These are phyloP conservation scores for Neoniphon sammara DNA, from an alignment of 2,797 vertebrate species.

Conservation along the genomic window DNA sequence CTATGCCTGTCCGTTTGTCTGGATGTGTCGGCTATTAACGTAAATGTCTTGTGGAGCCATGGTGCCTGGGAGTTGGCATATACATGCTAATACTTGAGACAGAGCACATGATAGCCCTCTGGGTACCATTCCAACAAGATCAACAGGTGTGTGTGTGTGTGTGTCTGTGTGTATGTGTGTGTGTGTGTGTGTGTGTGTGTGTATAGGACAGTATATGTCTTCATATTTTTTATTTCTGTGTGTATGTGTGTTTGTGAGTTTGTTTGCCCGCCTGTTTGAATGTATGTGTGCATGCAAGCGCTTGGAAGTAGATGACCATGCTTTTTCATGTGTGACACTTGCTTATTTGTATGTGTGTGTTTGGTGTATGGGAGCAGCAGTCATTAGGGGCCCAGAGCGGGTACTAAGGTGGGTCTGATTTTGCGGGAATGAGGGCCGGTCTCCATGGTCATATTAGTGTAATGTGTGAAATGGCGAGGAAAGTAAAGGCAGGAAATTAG, in stretches of 20 bases:
- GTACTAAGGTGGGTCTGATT: conserved; percentile 7
- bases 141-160: conserved; percentile 10
- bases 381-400: conserved; percentile 30
- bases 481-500: conserved; percentile 94
- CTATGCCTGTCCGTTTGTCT: conserved; percentile 3
- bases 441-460: conserved; percentile 80
- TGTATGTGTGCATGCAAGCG: neutral
- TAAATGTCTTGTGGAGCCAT: conserved; percentile 29
- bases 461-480: conserved; percentile 90
- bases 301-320: neutral
- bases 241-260: conserved; percentile 24
- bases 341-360: conserved; percentile 26
- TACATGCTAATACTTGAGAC: conserved; percentile 61
- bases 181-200: conserved; percentile 8
- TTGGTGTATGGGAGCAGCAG: conserved; percentile 39
- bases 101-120: conserved; percentile 49
- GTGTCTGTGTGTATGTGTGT: neutral
- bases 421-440: conserved; percentile 48
- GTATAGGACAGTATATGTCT: conserved; percentile 21
- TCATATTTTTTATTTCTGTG: conserved; percentile 12
- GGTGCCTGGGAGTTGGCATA: conserved; percentile 7
- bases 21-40: conserved; percentile 26
- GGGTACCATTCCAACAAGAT: conserved; percentile 48
- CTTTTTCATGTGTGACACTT: conserved; percentile 2
- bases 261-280: neutral